Percentiles rank a stretch among this genome's conserved stretches.
Evolutionary conservation across 2,888 invertebrate species (phyloP).

Genomic region (Tipula lateralis): DNA sequence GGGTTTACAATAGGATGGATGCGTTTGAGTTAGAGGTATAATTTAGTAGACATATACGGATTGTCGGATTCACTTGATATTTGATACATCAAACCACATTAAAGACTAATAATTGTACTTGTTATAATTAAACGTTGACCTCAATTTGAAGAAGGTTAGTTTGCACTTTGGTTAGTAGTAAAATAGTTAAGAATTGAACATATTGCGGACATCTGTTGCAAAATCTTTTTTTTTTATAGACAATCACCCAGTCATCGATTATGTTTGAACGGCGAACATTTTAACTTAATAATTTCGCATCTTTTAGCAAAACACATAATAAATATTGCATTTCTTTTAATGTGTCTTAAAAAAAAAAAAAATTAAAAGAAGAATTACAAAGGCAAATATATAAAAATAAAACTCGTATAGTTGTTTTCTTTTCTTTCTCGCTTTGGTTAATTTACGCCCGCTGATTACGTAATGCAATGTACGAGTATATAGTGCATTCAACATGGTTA

Average conservation of each 20-base stretch:
- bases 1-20: no score
- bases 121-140: no score
- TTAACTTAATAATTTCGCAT: background rate
- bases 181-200: no score
- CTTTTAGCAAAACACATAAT: background rate
- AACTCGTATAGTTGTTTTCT: background rate
- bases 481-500: background rate
- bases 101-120: no score
- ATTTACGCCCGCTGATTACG: slow-evolving; percentile 19
- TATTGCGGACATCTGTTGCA: no score
- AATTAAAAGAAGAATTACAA: background rate
- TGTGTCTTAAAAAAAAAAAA: background rate
- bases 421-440: background rate
- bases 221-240: no score
- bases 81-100: no score
- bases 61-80: no score
- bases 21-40: no score
- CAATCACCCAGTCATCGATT: background rate
- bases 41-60: no score
- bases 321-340: background rate
- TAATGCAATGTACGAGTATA: background rate
- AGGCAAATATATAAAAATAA: background rate
- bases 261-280: background rate
- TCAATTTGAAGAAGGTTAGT: no score
- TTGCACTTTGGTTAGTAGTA: no score